Percentiles rank a stretch among this genome's conserved stretches.
Evolutionary conservation across 2,797 vertebrate genomes (phyloP).

Genomic region (Limosa lapponica): DNA sequence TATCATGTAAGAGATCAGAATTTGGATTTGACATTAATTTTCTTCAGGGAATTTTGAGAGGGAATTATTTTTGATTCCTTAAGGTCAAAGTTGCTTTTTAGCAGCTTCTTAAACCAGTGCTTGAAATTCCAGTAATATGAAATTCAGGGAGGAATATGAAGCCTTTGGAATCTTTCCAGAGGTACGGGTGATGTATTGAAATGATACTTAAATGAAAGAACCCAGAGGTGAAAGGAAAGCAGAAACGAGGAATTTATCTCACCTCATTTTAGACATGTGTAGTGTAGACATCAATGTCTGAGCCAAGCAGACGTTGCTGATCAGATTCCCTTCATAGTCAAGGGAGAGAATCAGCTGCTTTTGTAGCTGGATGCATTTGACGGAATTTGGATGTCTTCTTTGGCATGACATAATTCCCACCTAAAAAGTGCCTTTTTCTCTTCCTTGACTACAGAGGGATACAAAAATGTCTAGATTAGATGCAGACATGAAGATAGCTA

Average conservation of each 20-base stretch:
- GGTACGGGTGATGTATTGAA: not conserved
- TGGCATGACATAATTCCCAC: not conserved
- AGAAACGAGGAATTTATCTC: not conserved
- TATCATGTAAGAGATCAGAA: not conserved
- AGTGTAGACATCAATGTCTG: not conserved
- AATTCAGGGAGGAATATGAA: not conserved
- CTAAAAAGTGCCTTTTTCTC: not conserved
- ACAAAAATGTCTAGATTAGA: not conserved
- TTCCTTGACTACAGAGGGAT: not conserved
- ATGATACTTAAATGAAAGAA: not conserved
- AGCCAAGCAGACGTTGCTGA: not conserved
- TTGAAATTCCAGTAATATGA: not conserved
- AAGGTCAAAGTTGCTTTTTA: not conserved
- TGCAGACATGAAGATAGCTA: not conserved
- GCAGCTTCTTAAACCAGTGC: not conserved
- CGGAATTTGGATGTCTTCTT: not conserved
- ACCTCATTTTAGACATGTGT: not conserved
- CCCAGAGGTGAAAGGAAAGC: not conserved
- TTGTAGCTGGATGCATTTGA: not conserved
- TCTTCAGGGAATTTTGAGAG: not conserved
- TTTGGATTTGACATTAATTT: not conserved
- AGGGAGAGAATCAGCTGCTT: not conserved
- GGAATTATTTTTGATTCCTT: not conserved
- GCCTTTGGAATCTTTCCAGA: not conserved
- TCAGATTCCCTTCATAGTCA: not conserved